Evolutionary conservation across 1,140 invertebrate species (phyloP), one percentile per base, ranked within the genome.

Genomic region (Chrysoperla carnea): DNA sequence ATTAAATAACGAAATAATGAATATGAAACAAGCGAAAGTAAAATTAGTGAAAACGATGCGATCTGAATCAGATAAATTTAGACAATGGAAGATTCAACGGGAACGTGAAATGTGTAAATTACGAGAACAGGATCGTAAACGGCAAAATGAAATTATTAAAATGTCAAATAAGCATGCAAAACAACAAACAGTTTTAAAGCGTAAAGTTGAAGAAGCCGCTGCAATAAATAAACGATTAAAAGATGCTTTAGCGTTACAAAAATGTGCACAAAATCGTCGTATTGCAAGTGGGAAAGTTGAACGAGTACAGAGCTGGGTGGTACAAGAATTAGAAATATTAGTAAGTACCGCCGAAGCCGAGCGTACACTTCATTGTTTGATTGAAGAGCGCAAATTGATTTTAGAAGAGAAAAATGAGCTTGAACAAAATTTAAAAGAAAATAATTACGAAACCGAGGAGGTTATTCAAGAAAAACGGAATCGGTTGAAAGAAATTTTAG

Each of bases 31-130:
- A 50, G 76, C 74, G 3, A 78, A 84, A 60, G 83, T 93, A 0
- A 81, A 81, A 56, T 64, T 93, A 37, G 78, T 93, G 46, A 75
- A 76, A 29, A 76, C 82, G 53, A 91, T 93, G 82, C 77, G 82
- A 11, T 71, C 72, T 42, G 89, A 93, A 52, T 73, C 75, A 12
- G 84, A 90, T 37, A 75, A 73, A 46, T 92, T 88, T 62, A 70
- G 76, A 12, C 73, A 76, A 39, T 91, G 79, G 77, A 86, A 84
- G 55, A 56, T 72, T 36, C 65, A 77, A 49, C 79, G 84, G 46
- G 84, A 93, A 46, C 76, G 78, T 39, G 84, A 92, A 51, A 56
- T 92, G 13, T 67, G 73, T 7, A 78, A 82, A 50, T 60, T 92
- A 1, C 78, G 78, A 50, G 73, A 76, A 50, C 76, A 88, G 55